Evolutionary conservation across 2,888 invertebrate species (phyloP).

Genomic region (Macaria liturata): DNA sequence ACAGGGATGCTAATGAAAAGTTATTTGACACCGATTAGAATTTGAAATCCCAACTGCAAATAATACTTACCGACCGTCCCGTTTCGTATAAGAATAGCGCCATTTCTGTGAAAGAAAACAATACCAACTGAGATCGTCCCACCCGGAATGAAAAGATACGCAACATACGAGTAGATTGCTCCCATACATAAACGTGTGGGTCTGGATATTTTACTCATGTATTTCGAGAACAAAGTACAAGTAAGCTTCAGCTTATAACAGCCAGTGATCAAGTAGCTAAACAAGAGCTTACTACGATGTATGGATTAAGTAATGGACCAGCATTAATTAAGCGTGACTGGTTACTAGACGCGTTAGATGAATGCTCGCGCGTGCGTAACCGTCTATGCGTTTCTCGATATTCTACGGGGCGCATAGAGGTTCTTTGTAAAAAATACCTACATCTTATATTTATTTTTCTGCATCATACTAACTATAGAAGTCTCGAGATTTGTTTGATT

Average conservation of each 20-base stretch:
- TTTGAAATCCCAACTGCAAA: conserved; percentile 8
- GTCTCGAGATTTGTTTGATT: not conserved
- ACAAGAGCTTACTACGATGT: conserved; percentile 31
- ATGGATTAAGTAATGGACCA: conserved; percentile 35
- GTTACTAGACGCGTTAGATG: conserved; percentile 23
- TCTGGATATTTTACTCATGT: too few species aligned
- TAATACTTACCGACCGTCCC: not conserved
- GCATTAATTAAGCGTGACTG: conserved; percentile 42
- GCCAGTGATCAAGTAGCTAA: conserved; percentile 14
- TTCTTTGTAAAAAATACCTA: too few species aligned
- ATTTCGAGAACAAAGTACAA: too few species aligned
- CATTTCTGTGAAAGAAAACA: too few species aligned
- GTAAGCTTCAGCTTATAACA: not conserved
- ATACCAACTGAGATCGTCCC: too few species aligned
- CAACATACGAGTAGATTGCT: too few species aligned
- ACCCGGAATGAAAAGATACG: too few species aligned
- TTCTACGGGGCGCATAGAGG: conserved; percentile 24
- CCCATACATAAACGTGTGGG: too few species aligned
- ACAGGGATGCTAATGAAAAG: conserved; percentile 14
- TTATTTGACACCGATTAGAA: conserved; percentile 15
- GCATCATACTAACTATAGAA: too few species aligned
- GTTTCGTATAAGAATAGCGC: not conserved
- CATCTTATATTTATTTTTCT: too few species aligned
- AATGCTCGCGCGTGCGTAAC: conserved; percentile 28
- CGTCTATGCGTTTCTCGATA: conserved; percentile 32